Evolutionary conservation across 2,888 invertebrate species (phyloP).

Genomic region (Hypena proboscidalis): DNA sequence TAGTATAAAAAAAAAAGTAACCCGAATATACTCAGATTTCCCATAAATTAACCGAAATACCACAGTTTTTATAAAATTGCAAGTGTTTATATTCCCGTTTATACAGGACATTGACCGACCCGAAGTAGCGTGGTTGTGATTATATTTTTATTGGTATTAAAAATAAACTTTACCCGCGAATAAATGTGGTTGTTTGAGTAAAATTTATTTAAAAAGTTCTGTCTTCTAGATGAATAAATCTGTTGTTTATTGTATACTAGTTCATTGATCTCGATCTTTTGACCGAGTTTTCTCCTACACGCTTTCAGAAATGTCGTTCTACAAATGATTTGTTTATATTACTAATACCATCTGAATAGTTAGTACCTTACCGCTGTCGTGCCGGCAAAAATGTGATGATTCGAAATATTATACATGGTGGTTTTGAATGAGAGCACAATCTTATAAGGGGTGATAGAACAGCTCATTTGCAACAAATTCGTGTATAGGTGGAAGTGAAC

Average conservation of each 20-base stretch:
- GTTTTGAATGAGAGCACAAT: too few relatives aligned
- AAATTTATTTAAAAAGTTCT: slow-evolving; percentile 24
- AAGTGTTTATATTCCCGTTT: background rate
- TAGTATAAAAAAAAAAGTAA: too few relatives aligned
- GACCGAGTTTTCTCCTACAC: background rate
- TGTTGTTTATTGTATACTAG: slow-evolving; percentile 12
- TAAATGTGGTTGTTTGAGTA: slow-evolving; percentile 16
- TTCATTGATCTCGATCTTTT: slow-evolving; percentile 21
- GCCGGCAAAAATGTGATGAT: too few relatives aligned
- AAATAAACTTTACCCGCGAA: slow-evolving; percentile 27
- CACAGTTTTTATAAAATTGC: background rate
- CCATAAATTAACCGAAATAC: background rate
- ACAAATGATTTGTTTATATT: slow-evolving; percentile 2
- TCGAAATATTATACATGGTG: too few relatives aligned
- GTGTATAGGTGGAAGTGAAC: too few relatives aligned
- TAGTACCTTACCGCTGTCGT: too few relatives aligned
- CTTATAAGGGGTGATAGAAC: too few relatives aligned
- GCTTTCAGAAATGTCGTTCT: background rate
- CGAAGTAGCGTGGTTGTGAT: slow-evolving; percentile 9
- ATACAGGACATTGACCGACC: slow-evolving; percentile 28
- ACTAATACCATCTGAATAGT: too few relatives aligned
- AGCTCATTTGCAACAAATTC: too few relatives aligned
- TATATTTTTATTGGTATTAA: slow-evolving; percentile 25
- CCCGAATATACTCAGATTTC: too few relatives aligned
- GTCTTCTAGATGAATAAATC: slow-evolving; percentile 12